phyloP scores from a whole-genome alignment of 2,113 vertebrate species.

The Archilochus colubris region DNA sequence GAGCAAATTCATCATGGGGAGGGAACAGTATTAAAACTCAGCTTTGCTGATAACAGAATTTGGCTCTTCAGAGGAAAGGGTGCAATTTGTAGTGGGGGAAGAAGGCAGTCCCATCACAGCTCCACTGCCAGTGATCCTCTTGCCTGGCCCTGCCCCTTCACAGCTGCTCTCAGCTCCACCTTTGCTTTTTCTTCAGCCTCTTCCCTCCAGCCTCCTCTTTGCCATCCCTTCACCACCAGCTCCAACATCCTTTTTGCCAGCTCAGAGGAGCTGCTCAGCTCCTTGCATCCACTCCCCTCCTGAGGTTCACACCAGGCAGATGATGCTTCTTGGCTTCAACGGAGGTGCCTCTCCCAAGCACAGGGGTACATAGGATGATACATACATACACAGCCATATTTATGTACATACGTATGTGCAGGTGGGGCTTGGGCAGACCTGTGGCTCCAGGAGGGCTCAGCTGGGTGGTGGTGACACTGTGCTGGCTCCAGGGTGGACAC shows the following conservation, averaged over 20 bases:
- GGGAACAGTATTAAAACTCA: background rate
- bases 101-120: background rate
- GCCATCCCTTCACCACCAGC: background rate
- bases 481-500: background rate
- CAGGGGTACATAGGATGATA: background rate
- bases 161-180: background rate
- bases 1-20: background rate
- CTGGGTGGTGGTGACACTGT: rapidly evolving
- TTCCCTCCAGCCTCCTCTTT: background rate
- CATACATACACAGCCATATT: background rate
- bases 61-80: background rate
- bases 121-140: background rate
- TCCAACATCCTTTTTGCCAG: background rate
- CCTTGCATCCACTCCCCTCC: background rate
- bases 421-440: background rate
- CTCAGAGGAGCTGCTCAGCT: background rate
- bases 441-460: background rate
- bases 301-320: background rate
- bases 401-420: rapidly evolving
- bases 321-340: rapidly evolving
- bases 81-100: background rate
- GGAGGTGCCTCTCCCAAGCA: background rate
- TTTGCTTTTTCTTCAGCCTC: background rate
- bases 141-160: background rate
- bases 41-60: rapidly evolving